phyloP scores from a whole-genome alignment of 2,888 invertebrate species.

The Diarsia rubi region DNA sequence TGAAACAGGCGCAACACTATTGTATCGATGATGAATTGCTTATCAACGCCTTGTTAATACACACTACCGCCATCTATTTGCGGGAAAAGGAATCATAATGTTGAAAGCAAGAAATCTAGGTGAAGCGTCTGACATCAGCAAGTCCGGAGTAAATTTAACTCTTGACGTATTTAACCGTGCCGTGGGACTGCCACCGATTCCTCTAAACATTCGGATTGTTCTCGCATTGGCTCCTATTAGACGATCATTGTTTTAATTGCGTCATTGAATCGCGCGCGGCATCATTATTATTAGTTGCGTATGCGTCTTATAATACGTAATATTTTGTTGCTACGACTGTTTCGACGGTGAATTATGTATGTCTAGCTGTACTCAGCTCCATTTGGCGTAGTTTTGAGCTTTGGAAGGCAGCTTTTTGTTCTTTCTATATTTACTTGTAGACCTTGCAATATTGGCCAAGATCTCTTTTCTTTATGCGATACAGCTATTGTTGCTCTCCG shows the following conservation, averaged over 20 bases:
- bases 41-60: constrained; percentile 74
- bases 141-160: constrained; percentile 88
- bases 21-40: constrained; percentile 60
- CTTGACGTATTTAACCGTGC: constrained; percentile 84
- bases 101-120: constrained; percentile 86
- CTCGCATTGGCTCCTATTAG: constrained; percentile 71
- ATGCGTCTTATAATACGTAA: constrained; percentile 66
- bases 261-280: constrained; percentile 69
- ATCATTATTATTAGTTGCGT: constrained; percentile 71
- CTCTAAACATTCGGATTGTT: constrained; percentile 80
- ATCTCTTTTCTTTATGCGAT: constrained; percentile 24
- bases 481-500: constrained; percentile 20
- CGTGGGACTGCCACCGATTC: constrained; percentile 75
- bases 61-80: constrained; percentile 85
- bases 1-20: constrained; percentile 41
- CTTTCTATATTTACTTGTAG: constrained; percentile 47
- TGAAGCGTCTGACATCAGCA: constrained; percentile 90
- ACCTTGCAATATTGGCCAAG: constrained; percentile 36
- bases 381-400: constrained; percentile 46
- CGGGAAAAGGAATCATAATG: constrained; percentile 78
- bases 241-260: constrained; percentile 72
- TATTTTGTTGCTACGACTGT: constrained; percentile 62
- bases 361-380: constrained; percentile 30
- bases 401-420: constrained; percentile 39
- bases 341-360: constrained; percentile 47